Base-by-base conservation (phyloP, 2,888 invertebrate genomes). In the Oscheius sp. region DNA sequence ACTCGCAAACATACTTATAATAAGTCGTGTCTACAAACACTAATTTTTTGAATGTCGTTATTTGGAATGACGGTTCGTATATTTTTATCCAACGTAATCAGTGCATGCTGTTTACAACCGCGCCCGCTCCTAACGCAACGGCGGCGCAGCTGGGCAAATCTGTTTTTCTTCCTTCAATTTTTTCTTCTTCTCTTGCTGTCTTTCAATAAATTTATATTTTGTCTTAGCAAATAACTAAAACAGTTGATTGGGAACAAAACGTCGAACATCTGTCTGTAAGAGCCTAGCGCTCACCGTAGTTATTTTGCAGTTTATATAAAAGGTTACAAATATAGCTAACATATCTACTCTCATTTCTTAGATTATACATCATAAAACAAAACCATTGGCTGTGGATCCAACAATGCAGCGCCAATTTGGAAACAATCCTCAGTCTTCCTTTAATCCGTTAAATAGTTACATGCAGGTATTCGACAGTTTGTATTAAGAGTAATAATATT, bases 331-430 rank as follows among this genome's bases (percentile, higher is more conserved):
- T 7, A 18, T 41, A 43, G 18, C 9, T 7, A n/a, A 9, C 16
- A 18, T n/a, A n/a, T 41, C 5, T 43, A n/a, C 5, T 56, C 49
- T 45, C 18, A 13, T 58, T 59, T 77, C 78, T 43, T 73, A 80
- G 81, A 74, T 76, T 72, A 79, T 79, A 79, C 79, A 76, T 71
- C 77, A 81, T 76, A 79, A 79, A 69, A 73, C 76, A 74, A 69
- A 13, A 7, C 49, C 49, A 49, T 49, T 21, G 5, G 49, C 35
- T 23, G 7, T 21, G 21, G 63, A 63, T n/a, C 18, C 46, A 13
- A 63, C 18, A 63, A 66, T 66, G 66, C 66, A 66, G 29, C 66
- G 66, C 1, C 52, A 16, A 35, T 66, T 66, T 52, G 49, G 52
- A n/a, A 66, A 66, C 41, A 52, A 49, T 27, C 2, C 29, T 25